Conservation (phyloP, 2,888 invertebrate species). For the Callyntrura sp. region DNA sequence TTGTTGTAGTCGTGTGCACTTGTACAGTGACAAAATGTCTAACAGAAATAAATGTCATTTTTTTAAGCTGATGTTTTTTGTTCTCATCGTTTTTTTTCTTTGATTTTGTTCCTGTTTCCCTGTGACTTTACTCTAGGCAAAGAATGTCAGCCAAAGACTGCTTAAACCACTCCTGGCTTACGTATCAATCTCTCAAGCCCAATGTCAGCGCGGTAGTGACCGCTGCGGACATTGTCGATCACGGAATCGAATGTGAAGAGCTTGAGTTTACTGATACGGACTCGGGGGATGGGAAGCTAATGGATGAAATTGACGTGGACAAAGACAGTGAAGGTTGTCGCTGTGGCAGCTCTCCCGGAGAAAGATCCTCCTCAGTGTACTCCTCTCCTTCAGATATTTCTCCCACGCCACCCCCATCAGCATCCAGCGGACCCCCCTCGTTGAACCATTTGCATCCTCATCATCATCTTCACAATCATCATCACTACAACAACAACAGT, state of each 20-base stretch:
- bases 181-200: slow-evolving; percentile 59
- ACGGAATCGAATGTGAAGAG: slow-evolving; percentile 71
- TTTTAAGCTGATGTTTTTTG: slow-evolving; percentile 19
- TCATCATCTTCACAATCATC: slow-evolving; percentile 32
- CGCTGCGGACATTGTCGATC: slow-evolving; percentile 54
- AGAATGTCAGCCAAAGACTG: slow-evolving; percentile 91
- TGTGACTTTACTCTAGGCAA: slow-evolving; percentile 87
- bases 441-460: neutral
- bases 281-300: slow-evolving; percentile 83
- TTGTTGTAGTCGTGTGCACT: neutral
- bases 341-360: slow-evolving; percentile 68
- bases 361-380: slow-evolving; percentile 73
- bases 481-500: slow-evolving; percentile 24
- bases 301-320: slow-evolving; percentile 83
- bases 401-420: slow-evolving; percentile 65
- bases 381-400: slow-evolving; percentile 73
- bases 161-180: slow-evolving; percentile 92
- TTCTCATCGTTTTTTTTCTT: slow-evolving; percentile 63
- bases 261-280: slow-evolving; percentile 73
- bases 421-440: neutral
- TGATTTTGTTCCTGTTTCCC: slow-evolving; percentile 72
- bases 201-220: neutral
- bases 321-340: slow-evolving; percentile 74
- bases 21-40: no score
- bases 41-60: no score